Evolutionary conservation across 2,888 invertebrate species (phyloP).

Genomic region (Molanna angustata): DNA sequence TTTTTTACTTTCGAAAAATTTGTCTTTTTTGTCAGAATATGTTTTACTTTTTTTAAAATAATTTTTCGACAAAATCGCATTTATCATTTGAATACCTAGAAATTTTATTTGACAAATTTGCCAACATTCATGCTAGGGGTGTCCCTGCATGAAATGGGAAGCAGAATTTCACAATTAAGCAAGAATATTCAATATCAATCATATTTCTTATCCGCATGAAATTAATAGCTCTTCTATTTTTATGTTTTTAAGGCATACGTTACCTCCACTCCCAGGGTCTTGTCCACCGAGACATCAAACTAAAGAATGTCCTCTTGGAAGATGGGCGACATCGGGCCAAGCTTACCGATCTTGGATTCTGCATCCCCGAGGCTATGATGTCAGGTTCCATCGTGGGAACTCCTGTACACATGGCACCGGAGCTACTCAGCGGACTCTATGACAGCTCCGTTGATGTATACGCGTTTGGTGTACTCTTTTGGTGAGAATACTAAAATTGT

Average conservation of each 20-base stretch:
- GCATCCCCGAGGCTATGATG: slow-evolving; percentile 87
- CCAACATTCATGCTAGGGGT: not conserved
- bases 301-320: slow-evolving; percentile 80
- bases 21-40: too few relatives aligned
- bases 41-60: too few relatives aligned
- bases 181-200: too few relatives aligned
- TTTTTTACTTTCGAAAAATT: too few relatives aligned
- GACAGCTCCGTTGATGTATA: slow-evolving; percentile 85
- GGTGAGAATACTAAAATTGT: slow-evolving; percentile 51
- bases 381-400: slow-evolving; percentile 86
- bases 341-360: slow-evolving; percentile 86
- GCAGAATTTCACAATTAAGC: too few relatives aligned
- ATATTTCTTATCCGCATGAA: too few relatives aligned
- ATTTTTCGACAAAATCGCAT: too few relatives aligned
- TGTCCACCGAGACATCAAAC: slow-evolving; percentile 85
- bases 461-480: slow-evolving; percentile 86
- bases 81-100: too few relatives aligned
- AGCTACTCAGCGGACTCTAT: slow-evolving; percentile 76
- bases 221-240: too few relatives aligned
- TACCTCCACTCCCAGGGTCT: slow-evolving; percentile 86
- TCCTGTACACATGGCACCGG: slow-evolving; percentile 91
- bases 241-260: slow-evolving; percentile 59
- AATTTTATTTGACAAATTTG: too few relatives aligned
- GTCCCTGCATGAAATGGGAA: not conserved
- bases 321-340: slow-evolving; percentile 72